Evolutionary conservation across 2,888 invertebrate species (phyloP).

Genomic region (Parnassius smintheus): DNA sequence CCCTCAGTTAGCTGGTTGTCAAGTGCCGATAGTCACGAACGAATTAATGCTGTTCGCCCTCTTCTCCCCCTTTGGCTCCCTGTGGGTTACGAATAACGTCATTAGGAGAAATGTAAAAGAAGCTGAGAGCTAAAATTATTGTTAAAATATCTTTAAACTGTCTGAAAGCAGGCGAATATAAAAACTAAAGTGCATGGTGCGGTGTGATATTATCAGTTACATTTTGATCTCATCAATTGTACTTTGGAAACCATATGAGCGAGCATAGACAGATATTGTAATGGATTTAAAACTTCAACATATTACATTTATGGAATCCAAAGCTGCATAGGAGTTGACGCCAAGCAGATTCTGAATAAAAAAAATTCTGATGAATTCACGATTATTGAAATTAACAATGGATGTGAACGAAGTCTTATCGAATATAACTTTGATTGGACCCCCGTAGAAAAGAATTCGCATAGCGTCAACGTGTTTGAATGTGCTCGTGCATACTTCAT

Average conservation of each 20-base stretch:
- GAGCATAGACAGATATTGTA: background rate
- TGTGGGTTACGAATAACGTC: slow-evolving; percentile 48
- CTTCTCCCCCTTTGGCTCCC: slow-evolving; percentile 92
- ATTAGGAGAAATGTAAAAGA: slow-evolving; percentile 15
- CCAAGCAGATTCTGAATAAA: slow-evolving; percentile 12
- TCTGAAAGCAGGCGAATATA: slow-evolving; percentile 20
- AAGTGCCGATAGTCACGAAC: slow-evolving; percentile 87
- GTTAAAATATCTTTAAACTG: slow-evolving; percentile 16
- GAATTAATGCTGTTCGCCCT: slow-evolving; percentile 93
- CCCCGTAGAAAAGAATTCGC: slow-evolving; percentile 24
- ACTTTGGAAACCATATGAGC: slow-evolving; percentile 36
- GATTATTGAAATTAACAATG: no score
- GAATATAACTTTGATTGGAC: no score
- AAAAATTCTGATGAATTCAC: background rate
- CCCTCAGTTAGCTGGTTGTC: slow-evolving; percentile 83
- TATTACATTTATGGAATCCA: slow-evolving; percentile 30
- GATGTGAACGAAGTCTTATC: no score
- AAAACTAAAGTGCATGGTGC: slow-evolving; percentile 64
- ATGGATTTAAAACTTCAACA: background rate
- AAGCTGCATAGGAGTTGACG: slow-evolving; percentile 26
- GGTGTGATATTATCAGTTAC: slow-evolving; percentile 55
- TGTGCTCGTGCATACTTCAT: slow-evolving; percentile 78
- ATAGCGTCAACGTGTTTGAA: slow-evolving; percentile 29
- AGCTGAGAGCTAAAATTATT: slow-evolving; percentile 14
- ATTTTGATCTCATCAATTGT: slow-evolving; percentile 30